Base-by-base conservation (phyloP, 1,140 invertebrate genomes). In the Aphelenchoides avenae region DNA sequence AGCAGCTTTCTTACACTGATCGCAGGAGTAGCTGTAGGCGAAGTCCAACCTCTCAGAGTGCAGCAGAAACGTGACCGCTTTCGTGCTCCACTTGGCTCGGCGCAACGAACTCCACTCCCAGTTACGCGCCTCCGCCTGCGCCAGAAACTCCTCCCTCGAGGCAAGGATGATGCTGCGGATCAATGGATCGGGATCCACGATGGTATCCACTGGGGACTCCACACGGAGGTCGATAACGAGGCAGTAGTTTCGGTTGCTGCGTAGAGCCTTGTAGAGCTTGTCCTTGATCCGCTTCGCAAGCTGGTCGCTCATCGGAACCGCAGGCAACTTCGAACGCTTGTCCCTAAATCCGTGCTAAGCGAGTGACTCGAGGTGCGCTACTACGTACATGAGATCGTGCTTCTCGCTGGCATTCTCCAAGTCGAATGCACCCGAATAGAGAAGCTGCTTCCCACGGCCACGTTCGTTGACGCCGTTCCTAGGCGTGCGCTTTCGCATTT, bases 161-260 rank as follows among this genome's bases (percentile, higher is more conserved):
- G 98, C 95, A 95, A 99, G 99, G 44, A 99, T 81, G 81, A 99
- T 95, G 81, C 91, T 96, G 73, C 87, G 86, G 60, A 95, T 86
- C 59, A 89, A 81, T 18, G 89, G 89, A 83, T 99, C 95, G 1
- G 91, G 91, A 81, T 99, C 95, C 47, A 82, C 80, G 6, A 60
- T 64, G 85, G 86, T 86, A 18, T 61, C 51, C 20, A 29, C 24
- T 26, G 33, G 37, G 11, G 58, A 15, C 13, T 47, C 39, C 7
- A 31, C 27, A n/a, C 52, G 52, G 71, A 99, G 83, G 7, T 84
- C 78, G 62, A 98, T 97, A 33, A 97, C 93, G 81, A 98, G 98
- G 82, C 98, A 98, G 29, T 65, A 72, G 81, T 98, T 93, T 80
- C 96, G 96, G 78, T 99, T 93, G 77, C 98, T 98, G 78, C 98